phyloP scores from a whole-genome alignment of 1,140 invertebrate genomes.

The Megalonaias nervosa region DNA sequence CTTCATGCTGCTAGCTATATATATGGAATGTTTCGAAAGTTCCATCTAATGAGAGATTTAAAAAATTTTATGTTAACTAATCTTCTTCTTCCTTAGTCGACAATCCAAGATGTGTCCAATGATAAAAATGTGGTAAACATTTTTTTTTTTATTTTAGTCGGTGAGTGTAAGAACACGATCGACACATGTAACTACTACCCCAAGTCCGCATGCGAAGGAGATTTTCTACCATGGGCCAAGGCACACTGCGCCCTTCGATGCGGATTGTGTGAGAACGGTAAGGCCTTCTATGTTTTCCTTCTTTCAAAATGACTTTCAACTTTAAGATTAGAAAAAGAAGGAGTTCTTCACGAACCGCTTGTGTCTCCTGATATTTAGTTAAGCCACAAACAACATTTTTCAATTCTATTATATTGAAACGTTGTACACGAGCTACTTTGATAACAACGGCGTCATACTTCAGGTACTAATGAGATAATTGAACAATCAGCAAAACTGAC shows the following conservation, averaged over 20 bases:
- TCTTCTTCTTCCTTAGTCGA: background rate
- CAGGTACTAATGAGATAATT: too few species aligned
- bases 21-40: background rate
- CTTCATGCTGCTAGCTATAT: background rate
- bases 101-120: background rate
- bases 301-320: too few species aligned
- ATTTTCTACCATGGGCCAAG: slow-evolving; percentile 21
- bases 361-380: too few species aligned
- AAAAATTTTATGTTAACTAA: background rate
- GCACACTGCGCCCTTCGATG: slow-evolving; percentile 28
- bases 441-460: too few species aligned
- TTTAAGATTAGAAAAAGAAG: too few species aligned
- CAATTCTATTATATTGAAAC: too few species aligned
- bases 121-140: background rate
- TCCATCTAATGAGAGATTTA: too few species aligned
- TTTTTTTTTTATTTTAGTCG: background rate
- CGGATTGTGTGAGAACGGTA: slow-evolving; percentile 21
- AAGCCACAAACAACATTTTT: too few species aligned
- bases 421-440: too few species aligned
- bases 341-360: too few species aligned
- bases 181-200: slow-evolving; percentile 26
- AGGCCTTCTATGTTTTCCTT: background rate
- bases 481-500: too few species aligned
- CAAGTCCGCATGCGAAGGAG: slow-evolving; percentile 9
- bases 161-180: slow-evolving; percentile 10